Evolutionary conservation across 1,140 invertebrate genomes (phyloP), one percentile per base, ranked within the genome.

Genomic region (Drosophila rufa): DNA sequence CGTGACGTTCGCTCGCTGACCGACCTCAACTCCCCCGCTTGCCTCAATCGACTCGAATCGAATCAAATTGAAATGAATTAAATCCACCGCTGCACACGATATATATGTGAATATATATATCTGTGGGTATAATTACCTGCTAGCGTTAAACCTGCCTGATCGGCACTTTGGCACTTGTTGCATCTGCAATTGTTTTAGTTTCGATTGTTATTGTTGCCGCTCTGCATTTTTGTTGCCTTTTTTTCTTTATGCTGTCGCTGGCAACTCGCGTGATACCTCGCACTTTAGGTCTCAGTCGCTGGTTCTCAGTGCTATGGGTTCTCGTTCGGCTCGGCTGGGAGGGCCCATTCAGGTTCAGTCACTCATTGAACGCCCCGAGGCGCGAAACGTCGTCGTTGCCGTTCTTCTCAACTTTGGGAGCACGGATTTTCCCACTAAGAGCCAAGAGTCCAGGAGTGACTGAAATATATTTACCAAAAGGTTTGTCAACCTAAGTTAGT

Each of bases 151-250:
- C 57, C 67, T 80, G 68, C 64, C 73, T 74, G 84, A 89, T 87
- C 84, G 84, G 74, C 84, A 89, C 53, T 87, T 85, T 85, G 82
- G 82, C 82, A 84, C 78, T 85, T 70, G 67, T 71, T 74, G 80
- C 75, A 74, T 66, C 73, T 59, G 55, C 62, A 77, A 56, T 75
- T 66, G 71, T 53, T 75, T 71, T 43, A 73, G 45, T 62, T 46
- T 58, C 30, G 43, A 19, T 65, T 65, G 36, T 42, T 65, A 25
- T 71, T 77, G 22, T 48, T 65, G 53, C 40, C 36, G 46, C 40
- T 33, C 33, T 59, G 70, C 66, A 53, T 40, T 48, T 65, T 48
- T 48, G 12, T 12, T 60, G 60, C 61, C 38, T 65, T 71, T 36
- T 38, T 53, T 57, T 61, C 67, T 55, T 60, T 83, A 80, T 87